Conservation (phyloP, 2,888 invertebrate species). For the Melanostoma scalare region DNA sequence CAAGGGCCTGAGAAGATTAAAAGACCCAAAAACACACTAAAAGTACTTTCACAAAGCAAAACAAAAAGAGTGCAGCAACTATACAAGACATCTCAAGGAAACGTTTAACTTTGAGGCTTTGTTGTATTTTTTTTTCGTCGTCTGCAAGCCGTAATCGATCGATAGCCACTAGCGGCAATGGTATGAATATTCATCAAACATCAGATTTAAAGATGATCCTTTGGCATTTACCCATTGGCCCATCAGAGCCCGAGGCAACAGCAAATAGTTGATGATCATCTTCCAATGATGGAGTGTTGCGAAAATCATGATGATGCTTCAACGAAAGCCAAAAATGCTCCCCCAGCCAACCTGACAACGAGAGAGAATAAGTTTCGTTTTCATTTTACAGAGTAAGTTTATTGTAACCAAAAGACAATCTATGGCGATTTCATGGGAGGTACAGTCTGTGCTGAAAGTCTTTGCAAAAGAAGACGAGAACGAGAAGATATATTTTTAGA, state of each 20-base stretch:
- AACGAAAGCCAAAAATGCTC: no score
- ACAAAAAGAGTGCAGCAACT: conserved; percentile 9
- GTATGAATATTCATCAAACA: conserved; percentile 38
- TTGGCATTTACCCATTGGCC: conserved; percentile 52
- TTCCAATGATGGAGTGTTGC: conserved; percentile 15
- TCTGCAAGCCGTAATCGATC: conserved; percentile 2
- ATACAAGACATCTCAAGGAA: conserved; percentile 33
- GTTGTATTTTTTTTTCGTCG: neutral
- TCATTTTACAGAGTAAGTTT: no score
- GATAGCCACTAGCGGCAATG: conserved; percentile 8
- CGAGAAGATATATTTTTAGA: no score
- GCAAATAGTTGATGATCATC: conserved; percentile 11
- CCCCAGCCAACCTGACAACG: no score
- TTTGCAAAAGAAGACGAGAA: no score
- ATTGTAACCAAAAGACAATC: no score
- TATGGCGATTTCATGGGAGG: no score
- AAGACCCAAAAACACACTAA: conserved; percentile 7
- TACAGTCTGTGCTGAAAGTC: no score
- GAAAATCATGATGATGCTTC: conserved; percentile 21
- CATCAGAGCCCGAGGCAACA: conserved; percentile 3
- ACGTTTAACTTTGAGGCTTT: conserved; percentile 5
- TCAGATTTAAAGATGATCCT: conserved; percentile 45
- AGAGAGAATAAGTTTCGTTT: no score
- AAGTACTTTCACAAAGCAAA: conserved; percentile 48
- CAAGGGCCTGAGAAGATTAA: conserved; percentile 14